Evolutionary conservation across 2,888 invertebrate genomes (phyloP).

Genomic region (Oscheius sp.): DNA sequence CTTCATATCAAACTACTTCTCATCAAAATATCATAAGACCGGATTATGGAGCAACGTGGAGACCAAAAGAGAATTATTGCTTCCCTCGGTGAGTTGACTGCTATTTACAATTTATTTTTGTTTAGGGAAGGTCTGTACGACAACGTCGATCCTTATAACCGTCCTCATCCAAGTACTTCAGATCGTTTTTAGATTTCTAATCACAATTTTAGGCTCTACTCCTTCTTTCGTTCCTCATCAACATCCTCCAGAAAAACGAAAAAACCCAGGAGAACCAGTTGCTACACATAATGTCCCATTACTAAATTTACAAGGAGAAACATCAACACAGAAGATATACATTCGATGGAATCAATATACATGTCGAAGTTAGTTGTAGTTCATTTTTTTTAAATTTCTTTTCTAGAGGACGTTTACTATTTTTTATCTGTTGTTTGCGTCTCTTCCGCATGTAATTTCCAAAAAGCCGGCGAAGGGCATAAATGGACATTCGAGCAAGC

Average conservation of each 20-base stretch:
- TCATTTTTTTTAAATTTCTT: neutral
- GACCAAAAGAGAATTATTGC: neutral
- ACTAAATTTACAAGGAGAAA: neutral
- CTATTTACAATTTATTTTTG: neutral
- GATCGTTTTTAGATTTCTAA: neutral
- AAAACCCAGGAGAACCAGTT: neutral
- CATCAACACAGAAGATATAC: conserved; percentile 34
- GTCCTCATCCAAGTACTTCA: neutral
- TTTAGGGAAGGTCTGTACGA: neutral
- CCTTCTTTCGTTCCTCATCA: neutral
- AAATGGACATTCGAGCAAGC: conserved; percentile 12
- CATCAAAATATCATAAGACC: conserved; percentile 4
- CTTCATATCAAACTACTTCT: neutral
- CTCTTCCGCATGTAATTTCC: neutral
- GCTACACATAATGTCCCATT: neutral
- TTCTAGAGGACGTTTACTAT: conserved; percentile 3
- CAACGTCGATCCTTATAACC: neutral
- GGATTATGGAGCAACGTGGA: neutral
- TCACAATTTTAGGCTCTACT: neutral
- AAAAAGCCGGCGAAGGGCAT: neutral
- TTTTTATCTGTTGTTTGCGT: neutral
- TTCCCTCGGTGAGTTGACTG: neutral
- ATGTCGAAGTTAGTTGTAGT: neutral
- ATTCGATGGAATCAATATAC: conserved; percentile 31
- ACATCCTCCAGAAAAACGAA: neutral